Evolutionary conservation across 2,888 invertebrate species (phyloP), one percentile per base, ranked within the genome.

Genomic region (Clitarchus hookeri): DNA sequence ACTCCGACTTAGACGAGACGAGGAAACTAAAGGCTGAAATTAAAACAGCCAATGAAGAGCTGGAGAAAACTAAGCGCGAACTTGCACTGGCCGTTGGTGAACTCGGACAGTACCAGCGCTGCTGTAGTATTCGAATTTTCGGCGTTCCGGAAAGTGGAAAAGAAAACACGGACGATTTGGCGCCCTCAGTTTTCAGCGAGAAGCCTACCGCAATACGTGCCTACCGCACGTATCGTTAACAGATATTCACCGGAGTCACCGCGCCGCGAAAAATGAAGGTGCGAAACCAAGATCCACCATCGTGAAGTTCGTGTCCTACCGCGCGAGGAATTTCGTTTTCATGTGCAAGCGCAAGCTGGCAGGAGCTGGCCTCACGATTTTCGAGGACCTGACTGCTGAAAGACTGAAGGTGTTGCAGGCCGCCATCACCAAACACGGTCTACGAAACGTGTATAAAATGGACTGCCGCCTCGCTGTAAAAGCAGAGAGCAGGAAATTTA

Each of bases 311-410:
- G 78, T 78, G n/a, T 78, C 78, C 6, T 78, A 78, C 78, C n/a
- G 78, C 25, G 26, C 11, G 26, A 8, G 79, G 79, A 85, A 26
- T 25, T n/a, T 54, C 25, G 79, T 4, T 65, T 27, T 78, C 36
- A 12, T 26, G 27, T 23, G 16, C 19, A 85, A 78, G 19, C 48
- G 85, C 27, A 13, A 78, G 2, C 78, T 85, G 16, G 79, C 65
- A 3, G 65, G 85, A 44, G 19, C 85, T 27, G 85, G 85, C 9
- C n/a, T 85, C 6, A 78, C 79, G 13, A 79, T 85, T 16, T 6
- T 16, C 26, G 85, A 85, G 27, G 85, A 85, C 85, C 78, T 77
- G 26, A 85, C 85, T n/a, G 53, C 25, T n/a, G 44, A 85, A 25
- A 53, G 78, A 26, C 53, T 48, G 85, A 65, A 26, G 26, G 26